These are phyloP conservation scores for Cynopterus sphinx DNA, from an alignment of 2,797 vertebrate genomes.

Conservation along the genomic window DNA sequence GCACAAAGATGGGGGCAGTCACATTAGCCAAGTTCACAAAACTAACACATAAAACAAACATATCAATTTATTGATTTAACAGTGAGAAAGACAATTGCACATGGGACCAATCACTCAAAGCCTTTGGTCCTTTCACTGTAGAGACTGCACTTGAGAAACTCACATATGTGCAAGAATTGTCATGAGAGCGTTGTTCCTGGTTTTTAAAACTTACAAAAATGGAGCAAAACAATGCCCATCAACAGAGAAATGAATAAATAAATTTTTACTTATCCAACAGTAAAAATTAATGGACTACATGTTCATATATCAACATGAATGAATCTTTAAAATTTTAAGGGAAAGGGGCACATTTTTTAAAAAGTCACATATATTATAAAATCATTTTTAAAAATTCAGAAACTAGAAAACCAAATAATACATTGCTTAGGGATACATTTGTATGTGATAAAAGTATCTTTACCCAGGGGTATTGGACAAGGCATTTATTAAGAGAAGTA, in stretches of 20 bases:
- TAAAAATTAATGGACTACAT: background rate
- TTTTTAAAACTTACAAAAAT: background rate
- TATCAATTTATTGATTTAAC: background rate
- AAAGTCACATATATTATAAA: background rate
- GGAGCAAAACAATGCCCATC: background rate
- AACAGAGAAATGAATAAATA: background rate
- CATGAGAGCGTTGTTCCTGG: background rate
- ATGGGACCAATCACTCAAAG: background rate
- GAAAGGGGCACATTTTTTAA: slow-evolving; percentile 3
- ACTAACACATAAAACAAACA: background rate
- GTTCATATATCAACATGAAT: background rate
- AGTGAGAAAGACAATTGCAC: background rate
- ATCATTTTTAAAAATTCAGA: slow-evolving; percentile 15
- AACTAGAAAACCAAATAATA: background rate
- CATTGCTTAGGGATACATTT: background rate
- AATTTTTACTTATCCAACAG: background rate
- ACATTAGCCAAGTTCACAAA: background rate
- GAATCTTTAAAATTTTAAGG: background rate
- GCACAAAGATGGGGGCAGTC: background rate
- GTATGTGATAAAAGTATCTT: background rate
- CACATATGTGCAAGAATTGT: background rate
- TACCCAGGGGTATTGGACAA: background rate
- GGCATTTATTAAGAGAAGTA: background rate
- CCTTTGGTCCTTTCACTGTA: background rate
- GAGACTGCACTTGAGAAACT: background rate